These are phyloP conservation scores for Cabera pusaria DNA, from an alignment of 2,888 invertebrate species.

Conservation along the genomic window DNA sequence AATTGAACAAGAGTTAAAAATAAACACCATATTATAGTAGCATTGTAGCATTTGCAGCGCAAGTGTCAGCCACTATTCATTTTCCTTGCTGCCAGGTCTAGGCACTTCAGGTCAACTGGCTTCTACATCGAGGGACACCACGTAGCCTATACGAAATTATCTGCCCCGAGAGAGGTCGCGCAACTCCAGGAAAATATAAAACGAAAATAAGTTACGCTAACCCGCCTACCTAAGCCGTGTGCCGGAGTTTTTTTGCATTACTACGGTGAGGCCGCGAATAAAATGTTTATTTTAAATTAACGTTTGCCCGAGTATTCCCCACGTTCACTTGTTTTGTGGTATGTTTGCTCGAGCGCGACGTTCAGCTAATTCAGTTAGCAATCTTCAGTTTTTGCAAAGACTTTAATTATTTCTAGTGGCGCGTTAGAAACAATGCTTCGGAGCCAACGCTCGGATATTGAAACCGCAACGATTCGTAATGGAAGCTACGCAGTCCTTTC, in stretches of 20 bases:
- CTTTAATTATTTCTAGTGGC: conserved; percentile 24
- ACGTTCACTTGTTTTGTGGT: conserved; percentile 38
- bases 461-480: conserved; percentile 23
- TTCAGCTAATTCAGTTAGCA: conserved; percentile 25
- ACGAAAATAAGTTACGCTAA: conserved; percentile 70
- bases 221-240: conserved; percentile 51
- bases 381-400: conserved; percentile 20
- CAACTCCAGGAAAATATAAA: conserved; percentile 67
- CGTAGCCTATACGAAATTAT: conserved; percentile 72
- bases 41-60: conserved; percentile 3
- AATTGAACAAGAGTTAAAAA: too few relatives aligned
- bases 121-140: conserved; percentile 59
- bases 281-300: conserved; percentile 60
- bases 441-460: conserved; percentile 19
- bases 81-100: conserved; percentile 47
- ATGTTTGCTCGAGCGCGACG: conserved; percentile 24
- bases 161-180: conserved; percentile 62
- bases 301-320: conserved; percentile 43
- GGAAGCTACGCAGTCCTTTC: conserved; percentile 21
- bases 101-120: conserved; percentile 55
- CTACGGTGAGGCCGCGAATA: conserved; percentile 56
- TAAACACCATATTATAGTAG: too few relatives aligned
- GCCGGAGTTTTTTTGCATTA: conserved; percentile 57
- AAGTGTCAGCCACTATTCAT: conserved; percentile 20
- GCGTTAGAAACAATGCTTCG: conserved; percentile 20